Percentiles rank a stretch among this genome's conserved stretches.
These are phyloP conservation scores for Catalaphyllia jardinei DNA, from an alignment of 64 coral and sea anemone genomes.

Conservation along the genomic window DNA sequence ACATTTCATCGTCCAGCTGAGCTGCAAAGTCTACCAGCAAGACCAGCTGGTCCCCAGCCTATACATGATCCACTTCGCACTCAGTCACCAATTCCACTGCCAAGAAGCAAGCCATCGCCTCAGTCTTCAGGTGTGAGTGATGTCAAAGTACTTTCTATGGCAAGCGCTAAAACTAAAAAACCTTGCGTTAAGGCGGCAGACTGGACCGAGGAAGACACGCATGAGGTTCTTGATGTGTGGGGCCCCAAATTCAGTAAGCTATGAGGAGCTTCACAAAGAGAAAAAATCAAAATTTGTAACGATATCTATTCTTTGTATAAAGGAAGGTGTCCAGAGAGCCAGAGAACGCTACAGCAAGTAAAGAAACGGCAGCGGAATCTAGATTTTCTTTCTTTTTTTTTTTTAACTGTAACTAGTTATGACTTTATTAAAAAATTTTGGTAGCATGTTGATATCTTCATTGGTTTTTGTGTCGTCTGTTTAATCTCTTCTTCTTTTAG, in stretches of 20 bases:
- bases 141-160: too few relatives aligned
- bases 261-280: slow-evolving; percentile 12
- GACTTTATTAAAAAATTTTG: too few relatives aligned
- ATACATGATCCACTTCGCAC: not conserved
- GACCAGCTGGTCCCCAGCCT: too few relatives aligned
- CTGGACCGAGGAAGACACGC: slow-evolving; percentile 43
- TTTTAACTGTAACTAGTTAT: too few relatives aligned
- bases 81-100: slow-evolving; percentile 10
- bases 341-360: slow-evolving; percentile 45
- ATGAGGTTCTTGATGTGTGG: slow-evolving; percentile 55
- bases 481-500: too few relatives aligned
- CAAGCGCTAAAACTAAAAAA: too few relatives aligned
- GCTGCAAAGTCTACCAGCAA: too few relatives aligned
- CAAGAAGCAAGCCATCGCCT: slow-evolving; percentile 17
- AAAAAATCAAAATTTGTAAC: slow-evolving; percentile 54
- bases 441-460: too few relatives aligned
- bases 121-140: slow-evolving; percentile 4
- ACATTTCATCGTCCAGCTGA: not conserved
- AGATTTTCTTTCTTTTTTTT: too few relatives aligned
- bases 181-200: slow-evolving; percentile 6
- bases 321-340: slow-evolving; percentile 24
- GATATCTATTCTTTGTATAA: slow-evolving; percentile 62
- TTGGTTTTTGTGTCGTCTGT: too few relatives aligned
- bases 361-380: slow-evolving; percentile 60
- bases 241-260: slow-evolving; percentile 43